Evolutionary conservation across 2,113 vertebrate species (phyloP), one percentile per base, ranked within the genome.

Genomic region (Eidolon helvum): DNA sequence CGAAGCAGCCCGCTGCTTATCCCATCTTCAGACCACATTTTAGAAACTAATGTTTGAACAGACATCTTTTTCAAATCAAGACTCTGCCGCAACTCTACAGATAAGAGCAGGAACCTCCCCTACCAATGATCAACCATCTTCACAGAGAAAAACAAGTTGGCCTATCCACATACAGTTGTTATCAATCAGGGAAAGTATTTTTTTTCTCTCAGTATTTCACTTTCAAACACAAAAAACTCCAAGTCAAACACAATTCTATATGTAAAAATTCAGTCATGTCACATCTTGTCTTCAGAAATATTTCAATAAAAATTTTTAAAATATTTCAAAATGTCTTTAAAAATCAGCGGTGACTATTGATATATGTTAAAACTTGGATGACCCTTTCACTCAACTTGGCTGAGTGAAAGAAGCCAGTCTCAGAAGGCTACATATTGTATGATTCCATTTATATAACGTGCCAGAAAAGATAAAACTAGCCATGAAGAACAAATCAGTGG

Each of bases 171-270:
- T 24, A 87, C 2, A 45, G 33, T 7, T 43, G 4, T 66, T 15
- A 74, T 16, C 38, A 59, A 82, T 45, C 18, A 53, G 5, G 15
- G 68, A 4, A 92, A 72, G 68, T 18, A 86, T 11, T 82, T 79
- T 86, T 61, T 66, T 59, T n/a, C n/a, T n/a, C n/a, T n/a, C n/a
- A 75, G 16, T 43, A 59, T 38, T 74, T 72, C 63, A 85, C 65
- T 90, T 91, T 95, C 69, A 90, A 90, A 87, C 43, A n/a, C 10
- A 68, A 92, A 82, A 94, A 89, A 28, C 16, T 18, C 55, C 21
- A 24, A 93, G 87, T 77, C 35, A 91, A 86, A 75, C 30, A 83
- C 77, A 94, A 78, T 45, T 78, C 65, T 89, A 15, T 86, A 57
- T 45, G 30, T 18, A 85, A 55, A 45, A 66, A 45, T 53, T 89